Base-by-base conservation (phyloP, 2,888 invertebrate genomes). In the Pterobdella sp. region DNA sequence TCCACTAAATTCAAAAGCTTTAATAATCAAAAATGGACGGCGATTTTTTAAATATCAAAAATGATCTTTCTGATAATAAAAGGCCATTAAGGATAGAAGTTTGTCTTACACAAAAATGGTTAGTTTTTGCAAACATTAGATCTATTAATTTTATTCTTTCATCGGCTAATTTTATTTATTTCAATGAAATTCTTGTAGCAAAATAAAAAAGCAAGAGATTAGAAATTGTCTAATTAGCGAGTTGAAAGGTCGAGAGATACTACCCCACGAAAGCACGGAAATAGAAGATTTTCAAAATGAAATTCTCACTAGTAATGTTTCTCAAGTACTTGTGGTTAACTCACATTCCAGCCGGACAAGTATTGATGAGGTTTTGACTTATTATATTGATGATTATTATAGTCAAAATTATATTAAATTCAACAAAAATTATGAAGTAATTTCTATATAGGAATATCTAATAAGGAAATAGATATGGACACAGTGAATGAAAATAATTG, bases 381-480 rank as follows among this genome's bases (percentile, higher is more conserved):
- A 42, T 42, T 42, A 42, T 42, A 7, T 14, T 42, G 10, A 42
- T 42, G 10, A 42, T 42, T 22, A 42, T 22, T 22, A 42, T 14
- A 14, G 22, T 22, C 49, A 42, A 7, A 7, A 42, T 22, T 14
- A 42, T 22, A 7, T 22, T 42, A 7, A 7, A 7, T 22, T 42
- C 49, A 14, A 7, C 49, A 7, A 42, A 14, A 7, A 34, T 42
- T 42, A 42, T 91, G n/a, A n/a, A n/a, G n/a, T n/a, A n/a, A n/a
- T n/a, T n/a, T n/a, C n/a, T n/a, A n/a, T n/a, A n/a, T n/a, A n/a
- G n/a, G n/a, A n/a, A n/a, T n/a, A n/a, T n/a, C n/a, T n/a, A n/a
- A n/a, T n/a, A n/a, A n/a, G n/a, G n/a, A n/a, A n/a, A n/a, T n/a
- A n/a, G n/a, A n/a, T n/a, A n/a, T n/a, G n/a, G n/a, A n/a, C n/a